Base-by-base conservation (phyloP, 92 coral and sea anemone species). In the Porites divaricata region DNA sequence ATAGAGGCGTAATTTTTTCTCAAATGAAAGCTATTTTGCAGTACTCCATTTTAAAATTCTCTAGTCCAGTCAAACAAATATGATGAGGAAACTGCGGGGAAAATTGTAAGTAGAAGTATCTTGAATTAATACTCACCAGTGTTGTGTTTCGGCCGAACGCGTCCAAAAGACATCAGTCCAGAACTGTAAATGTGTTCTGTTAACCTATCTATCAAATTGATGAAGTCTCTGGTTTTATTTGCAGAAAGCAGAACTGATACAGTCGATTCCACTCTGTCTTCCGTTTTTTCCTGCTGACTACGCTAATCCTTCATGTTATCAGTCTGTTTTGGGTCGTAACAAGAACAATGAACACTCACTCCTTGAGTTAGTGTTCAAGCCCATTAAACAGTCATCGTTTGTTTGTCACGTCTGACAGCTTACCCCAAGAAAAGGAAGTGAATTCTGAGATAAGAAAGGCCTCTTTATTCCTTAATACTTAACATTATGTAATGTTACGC, bases 391-490 rank as follows among this genome's bases (percentile, higher is more conserved):
- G 20, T 67, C 69, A 67, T 77, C 77, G 54, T 74, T 88, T 78
- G 80, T 88, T 84, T 88, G 86, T 82, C 79, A 83, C 57, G 24
- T 84, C 58, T 80, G 89, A 83, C 87, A 88, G 89, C 65, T 71
- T 72, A 83, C 86, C 91, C 97, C 97, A 90, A 83, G 91, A 83
- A 86, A 63, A 70, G 93, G 74, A 87, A 86, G 90, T 86, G 61
- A 83, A 77, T 81, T 41, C 61, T 11, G 15, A 24, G 59, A 54
- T 6, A 23, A 22, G 71, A 57, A 61, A 58, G 70, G 14, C 8
- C 45, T 59, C 15, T 61, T 56, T n/a, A 15, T 21, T 24, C 12
- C 19, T 59, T 45, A 71, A 70, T 58, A 20, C 63, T 67, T 21
- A 72, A 17, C 23, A 23, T 61, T 12, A 22, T 19, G 58, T 21